Evolutionary conservation across 2,113 vertebrate species (phyloP), one percentile per base, ranked within the genome.

Genomic region (Oreochromis tanganicae): DNA sequence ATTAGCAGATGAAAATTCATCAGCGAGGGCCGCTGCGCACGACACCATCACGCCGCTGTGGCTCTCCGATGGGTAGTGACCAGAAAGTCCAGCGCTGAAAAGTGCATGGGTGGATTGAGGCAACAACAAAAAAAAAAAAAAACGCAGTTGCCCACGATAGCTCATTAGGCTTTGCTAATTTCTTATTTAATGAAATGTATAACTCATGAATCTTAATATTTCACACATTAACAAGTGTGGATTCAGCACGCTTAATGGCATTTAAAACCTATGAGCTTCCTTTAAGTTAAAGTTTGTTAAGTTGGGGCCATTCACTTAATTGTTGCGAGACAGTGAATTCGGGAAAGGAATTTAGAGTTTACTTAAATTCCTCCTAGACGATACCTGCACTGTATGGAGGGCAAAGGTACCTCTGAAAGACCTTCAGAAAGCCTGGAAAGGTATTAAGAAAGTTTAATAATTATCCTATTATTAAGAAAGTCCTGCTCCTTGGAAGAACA

Each of bases 41-140:
- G 96, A 94, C 92, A 93, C 96, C 88, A 95, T 96, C 96, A 94
- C 90, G 19, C 95, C 94, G 96, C 95, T 95, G 95, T 94, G 93
- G 95, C 96, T 96, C 96, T 96, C 96, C 94, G 91, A 93, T 97
- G 97, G 96, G 96, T 96, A 97, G 95, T 97, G 97, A 97, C 97
- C 97, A 97, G 96, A 97, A 97, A 97, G 97, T 97, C 93, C 94
- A 93, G 94, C 89, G 24, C 80, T 91, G 87, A 95, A 92, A 96
- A 97, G 94, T 95, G 88, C 93, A 96, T 86, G 92, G 95, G 94
- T 95, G 97, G 95, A 97, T 54, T 50, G 10, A 46, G 48, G 54
- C 17, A 50, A 81, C 9, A 59, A 43, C 9, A 68, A 56, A 27
- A 24, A 96, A 27, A 27, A 27, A 27, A 4, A 27, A 50, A 24